Conservation (phyloP, 2,888 invertebrate genomes). For the Cheilosia scutellata region DNA sequence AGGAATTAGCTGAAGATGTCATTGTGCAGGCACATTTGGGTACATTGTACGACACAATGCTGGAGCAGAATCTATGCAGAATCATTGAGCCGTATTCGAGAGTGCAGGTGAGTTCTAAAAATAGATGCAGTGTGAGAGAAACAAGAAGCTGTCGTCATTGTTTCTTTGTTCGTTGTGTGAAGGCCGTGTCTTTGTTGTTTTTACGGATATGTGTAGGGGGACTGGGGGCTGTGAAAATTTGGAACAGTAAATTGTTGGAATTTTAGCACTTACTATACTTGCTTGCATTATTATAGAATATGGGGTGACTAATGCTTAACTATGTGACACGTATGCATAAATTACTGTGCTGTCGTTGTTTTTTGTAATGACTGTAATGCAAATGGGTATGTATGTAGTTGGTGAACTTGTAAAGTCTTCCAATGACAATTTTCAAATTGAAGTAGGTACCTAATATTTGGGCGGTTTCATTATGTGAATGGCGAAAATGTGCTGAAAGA, state of each 20-base stretch:
- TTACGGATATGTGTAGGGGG: background rate
- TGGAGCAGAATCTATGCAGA: constrained; percentile 99
- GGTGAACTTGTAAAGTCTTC: too few relatives aligned
- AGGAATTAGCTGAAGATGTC: constrained; percentile 96
- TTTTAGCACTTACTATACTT: background rate
- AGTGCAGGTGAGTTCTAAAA: constrained; percentile 88
- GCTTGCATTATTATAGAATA: too few relatives aligned
- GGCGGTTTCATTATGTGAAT: too few relatives aligned
- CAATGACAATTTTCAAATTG: too few relatives aligned
- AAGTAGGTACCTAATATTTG: too few relatives aligned
- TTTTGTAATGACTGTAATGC: too few relatives aligned
- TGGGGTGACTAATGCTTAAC: too few relatives aligned
- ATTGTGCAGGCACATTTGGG: constrained; percentile 98
- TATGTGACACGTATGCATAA: too few relatives aligned
- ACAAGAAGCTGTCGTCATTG: constrained; percentile 11
- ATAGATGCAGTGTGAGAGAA: constrained; percentile 27
- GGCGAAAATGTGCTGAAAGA: too few relatives aligned
- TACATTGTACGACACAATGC: constrained; percentile 98
- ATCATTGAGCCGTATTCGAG: constrained; percentile 99
- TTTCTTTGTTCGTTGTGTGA: constrained; percentile 16
- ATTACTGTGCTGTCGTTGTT: too few relatives aligned
- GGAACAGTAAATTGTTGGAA: background rate
- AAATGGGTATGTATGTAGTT: too few relatives aligned
- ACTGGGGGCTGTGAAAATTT: background rate
- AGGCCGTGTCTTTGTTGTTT: constrained; percentile 35